Percentiles rank a stretch among this genome's conserved stretches.
phyloP scores from a whole-genome alignment of 1,140 invertebrate species.

The Neodiprion virginianus region DNA sequence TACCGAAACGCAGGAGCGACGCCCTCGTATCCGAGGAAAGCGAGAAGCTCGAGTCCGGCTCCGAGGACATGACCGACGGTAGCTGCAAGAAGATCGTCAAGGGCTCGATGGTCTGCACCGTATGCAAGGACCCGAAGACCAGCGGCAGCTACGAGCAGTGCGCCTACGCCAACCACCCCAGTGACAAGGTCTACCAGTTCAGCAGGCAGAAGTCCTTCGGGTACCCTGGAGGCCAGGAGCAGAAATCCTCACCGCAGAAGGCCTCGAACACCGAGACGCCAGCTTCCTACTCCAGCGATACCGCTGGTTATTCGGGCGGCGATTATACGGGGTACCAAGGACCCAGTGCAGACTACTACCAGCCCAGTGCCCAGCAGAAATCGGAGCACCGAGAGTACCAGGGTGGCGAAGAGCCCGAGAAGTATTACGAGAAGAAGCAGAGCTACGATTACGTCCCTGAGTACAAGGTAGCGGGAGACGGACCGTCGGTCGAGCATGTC shows the following conservation, averaged over 20 bases:
- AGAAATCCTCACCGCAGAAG: constrained; percentile 13
- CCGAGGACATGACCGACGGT: constrained; percentile 38
- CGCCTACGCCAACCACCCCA: constrained; percentile 71
- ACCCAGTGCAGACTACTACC: constrained; percentile 23
- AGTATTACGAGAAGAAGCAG: background rate
- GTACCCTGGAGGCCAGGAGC: constrained; percentile 30
- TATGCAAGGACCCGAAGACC: constrained; percentile 72
- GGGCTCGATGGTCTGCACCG: constrained; percentile 69
- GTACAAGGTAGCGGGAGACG: background rate
- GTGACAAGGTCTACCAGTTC: constrained; percentile 74
- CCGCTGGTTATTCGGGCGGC: constrained; percentile 9
- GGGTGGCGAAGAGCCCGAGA: background rate
- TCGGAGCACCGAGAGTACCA: background rate
- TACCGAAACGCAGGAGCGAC: background rate
- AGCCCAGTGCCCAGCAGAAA: background rate
- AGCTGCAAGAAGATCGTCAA: constrained; percentile 67
- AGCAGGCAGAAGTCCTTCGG: constrained; percentile 54
- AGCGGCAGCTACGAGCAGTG: constrained; percentile 76
- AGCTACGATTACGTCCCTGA: background rate
- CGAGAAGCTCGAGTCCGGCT: constrained; percentile 34
- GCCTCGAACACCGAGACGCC: constrained; percentile 19
- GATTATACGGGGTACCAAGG: constrained; percentile 13
- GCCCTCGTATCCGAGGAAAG: constrained; percentile 16
- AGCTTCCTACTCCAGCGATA: constrained; percentile 28
- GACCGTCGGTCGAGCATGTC: background rate